Percentiles rank a stretch among this genome's conserved stretches.
Conservation (phyloP, 2,888 invertebrate species). For the Troglohyphantes excavatus region DNA sequence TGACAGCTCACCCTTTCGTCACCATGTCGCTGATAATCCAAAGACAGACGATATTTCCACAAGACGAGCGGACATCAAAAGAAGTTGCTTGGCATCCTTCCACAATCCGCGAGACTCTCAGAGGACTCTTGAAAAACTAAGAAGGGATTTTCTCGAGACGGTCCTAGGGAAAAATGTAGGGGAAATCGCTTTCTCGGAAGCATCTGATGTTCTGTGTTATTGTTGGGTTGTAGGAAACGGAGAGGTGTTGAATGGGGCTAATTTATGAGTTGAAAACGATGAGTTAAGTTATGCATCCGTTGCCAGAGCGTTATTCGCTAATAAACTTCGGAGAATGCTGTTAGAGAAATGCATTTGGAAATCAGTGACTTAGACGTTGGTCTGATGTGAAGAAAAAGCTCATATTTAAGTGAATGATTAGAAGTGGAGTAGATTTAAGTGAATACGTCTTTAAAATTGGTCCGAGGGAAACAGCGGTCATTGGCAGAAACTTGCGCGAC, state of each 20-base stretch:
- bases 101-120: no score
- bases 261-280: background rate
- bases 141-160: background rate
- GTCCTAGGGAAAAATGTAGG: background rate
- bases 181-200: background rate
- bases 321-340: no score
- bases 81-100: no score
- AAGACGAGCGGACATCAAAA: background rate
- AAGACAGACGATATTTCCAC: background rate
- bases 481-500: no score
- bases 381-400: no score
- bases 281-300: background rate
- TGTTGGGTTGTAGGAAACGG: background rate
- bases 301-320: background rate
- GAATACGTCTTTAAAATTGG: no score
- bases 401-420: no score
- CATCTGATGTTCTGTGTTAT: background rate
- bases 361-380: no score
- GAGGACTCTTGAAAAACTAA: background rate
- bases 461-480: no score
- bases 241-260: background rate
- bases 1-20: background rate
- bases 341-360: no score
- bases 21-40: conserved; percentile 6
- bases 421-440: no score